Evolutionary conservation across 2,888 invertebrate genomes (phyloP), one percentile per base, ranked within the genome.

Genomic region (Amorpha juglandis): DNA sequence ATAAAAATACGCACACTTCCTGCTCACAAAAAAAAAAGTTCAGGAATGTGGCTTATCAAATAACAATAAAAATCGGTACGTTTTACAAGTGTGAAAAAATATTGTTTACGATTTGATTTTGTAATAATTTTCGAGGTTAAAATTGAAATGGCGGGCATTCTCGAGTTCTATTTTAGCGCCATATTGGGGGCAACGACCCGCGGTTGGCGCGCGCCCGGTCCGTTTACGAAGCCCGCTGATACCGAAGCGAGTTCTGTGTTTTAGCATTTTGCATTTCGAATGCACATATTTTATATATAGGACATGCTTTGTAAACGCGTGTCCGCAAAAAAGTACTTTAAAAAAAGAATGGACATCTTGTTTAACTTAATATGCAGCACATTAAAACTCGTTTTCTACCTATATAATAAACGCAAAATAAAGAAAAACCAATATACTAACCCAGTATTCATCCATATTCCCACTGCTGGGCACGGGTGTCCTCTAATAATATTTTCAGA

Each of bases 111-210:
- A 75, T 78, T 75, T 58, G 69, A 71, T 79, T 86, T 88, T 84
- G 82, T 85, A 88, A 89, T 83, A 84, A 83, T 86, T 86, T 91
- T 88, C 80, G 87, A 91, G 90, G 91, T 91, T 91, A 89, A 80
- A 87, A 86, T 86, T 82, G 85, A 87, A 90, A 90, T 91, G 90
- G 91, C 90, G 89, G 85, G 89, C 89, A 90, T 90, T 89, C 89
- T 89, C 87, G 83, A 80, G 87, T 88, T 91, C 92, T 92, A 92
- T 92, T 92, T 91, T 88, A 87, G 88, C 91, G 90, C 91, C 89
- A 89, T 91, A 80, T 90, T 88, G 87, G 79, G 92, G 83, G 80
- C 87, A 80, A 78, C 86, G 91, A 90, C 87, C 91, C 76, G 80
- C 51, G 74, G 85, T 81, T 82, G 79, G 84, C 86, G 86, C 83